Conservation (phyloP, 2,888 invertebrate genomes). For the Desoria tigrina region DNA sequence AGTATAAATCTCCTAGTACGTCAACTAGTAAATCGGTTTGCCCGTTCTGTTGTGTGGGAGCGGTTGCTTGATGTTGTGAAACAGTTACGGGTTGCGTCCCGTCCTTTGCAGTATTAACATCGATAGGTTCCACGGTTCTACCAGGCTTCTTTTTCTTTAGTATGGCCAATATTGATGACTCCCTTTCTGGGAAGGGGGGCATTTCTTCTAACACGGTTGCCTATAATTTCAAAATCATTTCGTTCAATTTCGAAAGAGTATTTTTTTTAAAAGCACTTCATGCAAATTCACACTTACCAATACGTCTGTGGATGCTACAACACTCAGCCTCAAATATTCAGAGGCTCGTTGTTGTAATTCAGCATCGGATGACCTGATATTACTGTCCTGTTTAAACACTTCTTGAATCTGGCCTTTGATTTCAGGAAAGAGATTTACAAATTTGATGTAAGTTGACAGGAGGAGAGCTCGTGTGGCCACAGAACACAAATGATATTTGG, state of each 20-base stretch:
- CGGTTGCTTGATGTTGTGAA: slow-evolving; percentile 8
- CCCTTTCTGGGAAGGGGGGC: slow-evolving; percentile 99
- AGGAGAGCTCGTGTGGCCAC: slow-evolving; percentile 94
- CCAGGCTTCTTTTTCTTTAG: slow-evolving; percentile 98
- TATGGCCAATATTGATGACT: slow-evolving; percentile 95
- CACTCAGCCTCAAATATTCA: slow-evolving; percentile 94
- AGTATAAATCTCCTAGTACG: slow-evolving; percentile 86
- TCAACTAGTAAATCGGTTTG: slow-evolving; percentile 76
- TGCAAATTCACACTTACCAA: slow-evolving; percentile 66
- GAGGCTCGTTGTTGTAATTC: slow-evolving; percentile 97
- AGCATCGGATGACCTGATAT: slow-evolving; percentile 94
- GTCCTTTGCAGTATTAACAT: slow-evolving; percentile 60
- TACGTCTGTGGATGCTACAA: slow-evolving; percentile 94
- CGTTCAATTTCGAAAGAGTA: too few species aligned
- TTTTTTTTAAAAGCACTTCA: neutral
- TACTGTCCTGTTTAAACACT: slow-evolving; percentile 90
- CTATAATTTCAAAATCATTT: slow-evolving; percentile 56
- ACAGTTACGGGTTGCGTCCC: slow-evolving; percentile 8
- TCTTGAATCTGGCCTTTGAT: slow-evolving; percentile 94
- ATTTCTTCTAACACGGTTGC: slow-evolving; percentile 99
- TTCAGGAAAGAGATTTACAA: slow-evolving; percentile 98
- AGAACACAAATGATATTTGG: slow-evolving; percentile 69
- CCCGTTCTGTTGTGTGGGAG: slow-evolving; percentile 41
- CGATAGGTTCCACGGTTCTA: slow-evolving; percentile 79
- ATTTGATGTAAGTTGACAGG: slow-evolving; percentile 97